Conservation (phyloP, 2,888 invertebrate species). For the Pyrrhia umbra region DNA sequence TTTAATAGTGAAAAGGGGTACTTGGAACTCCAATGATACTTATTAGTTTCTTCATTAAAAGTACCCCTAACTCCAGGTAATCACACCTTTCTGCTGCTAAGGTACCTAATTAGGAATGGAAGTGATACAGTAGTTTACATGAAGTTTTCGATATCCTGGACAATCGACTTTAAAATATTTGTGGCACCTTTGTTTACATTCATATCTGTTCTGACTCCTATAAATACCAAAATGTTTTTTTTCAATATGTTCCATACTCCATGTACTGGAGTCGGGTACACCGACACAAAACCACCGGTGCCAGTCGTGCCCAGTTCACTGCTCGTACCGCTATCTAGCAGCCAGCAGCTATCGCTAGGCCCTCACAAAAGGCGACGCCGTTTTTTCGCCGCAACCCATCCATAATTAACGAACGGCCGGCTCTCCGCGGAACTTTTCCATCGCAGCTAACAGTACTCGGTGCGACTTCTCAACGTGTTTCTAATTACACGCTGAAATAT, state of each 20-base stretch:
- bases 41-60: not conserved
- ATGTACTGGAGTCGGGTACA: too few species aligned
- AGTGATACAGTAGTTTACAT: too few species aligned
- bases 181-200: too few species aligned
- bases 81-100: not conserved
- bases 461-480: constrained; percentile 70
- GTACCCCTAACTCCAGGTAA: not conserved
- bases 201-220: too few species aligned
- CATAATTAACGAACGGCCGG: constrained; percentile 79
- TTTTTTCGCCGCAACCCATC: constrained; percentile 70
- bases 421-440: constrained; percentile 53
- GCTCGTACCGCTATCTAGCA: constrained; percentile 13
- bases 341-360: constrained; percentile 9
- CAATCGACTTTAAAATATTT: too few species aligned
- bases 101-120: too few species aligned
- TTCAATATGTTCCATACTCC: too few species aligned
- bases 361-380: constrained; percentile 42
- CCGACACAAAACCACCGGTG: too few species aligned
- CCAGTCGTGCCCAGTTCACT: constrained; percentile 25
- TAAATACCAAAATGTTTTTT: too few species aligned
- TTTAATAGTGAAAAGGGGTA: not conserved
- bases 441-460: constrained; percentile 35
- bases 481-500: constrained; percentile 82
- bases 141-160: too few species aligned
- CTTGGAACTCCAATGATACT: not conserved